phyloP scores from a whole-genome alignment of 2,113 vertebrate genomes.

The Stictonetta naevosa region DNA sequence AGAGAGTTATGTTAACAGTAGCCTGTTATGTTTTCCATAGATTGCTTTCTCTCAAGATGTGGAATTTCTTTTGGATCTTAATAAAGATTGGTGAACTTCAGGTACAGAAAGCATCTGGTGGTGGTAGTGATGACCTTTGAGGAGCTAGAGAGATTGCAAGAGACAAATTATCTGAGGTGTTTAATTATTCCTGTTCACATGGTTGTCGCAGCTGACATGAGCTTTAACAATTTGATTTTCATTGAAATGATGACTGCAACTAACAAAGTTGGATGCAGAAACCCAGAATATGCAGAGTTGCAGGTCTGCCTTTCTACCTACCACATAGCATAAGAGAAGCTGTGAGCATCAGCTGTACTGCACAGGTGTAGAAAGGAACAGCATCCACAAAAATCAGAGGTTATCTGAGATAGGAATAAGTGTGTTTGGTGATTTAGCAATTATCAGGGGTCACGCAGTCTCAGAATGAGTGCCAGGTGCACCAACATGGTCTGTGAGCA shows the following conservation, averaged over 20 bases:
- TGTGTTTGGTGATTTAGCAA: background rate
- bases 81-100: background rate
- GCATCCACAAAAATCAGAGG: background rate
- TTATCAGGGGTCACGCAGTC: background rate
- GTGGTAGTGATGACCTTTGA: background rate
- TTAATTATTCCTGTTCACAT: background rate
- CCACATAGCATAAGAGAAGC: accelerated
- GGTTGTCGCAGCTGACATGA: background rate
- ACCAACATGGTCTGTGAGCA: background rate
- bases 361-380: background rate
- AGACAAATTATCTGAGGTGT: background rate
- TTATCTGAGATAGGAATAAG: background rate
- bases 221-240: background rate
- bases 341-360: background rate
- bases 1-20: background rate
- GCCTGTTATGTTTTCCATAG: background rate
- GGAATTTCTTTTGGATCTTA: background rate
- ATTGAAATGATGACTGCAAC: background rate
- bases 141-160: background rate
- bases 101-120: background rate
- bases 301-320: background rate
- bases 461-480: accelerated
- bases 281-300: background rate
- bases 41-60: background rate
- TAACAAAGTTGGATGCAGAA: background rate